Conservation (phyloP, 2,113 vertebrate species). For the Mustela lutreola region DNA sequence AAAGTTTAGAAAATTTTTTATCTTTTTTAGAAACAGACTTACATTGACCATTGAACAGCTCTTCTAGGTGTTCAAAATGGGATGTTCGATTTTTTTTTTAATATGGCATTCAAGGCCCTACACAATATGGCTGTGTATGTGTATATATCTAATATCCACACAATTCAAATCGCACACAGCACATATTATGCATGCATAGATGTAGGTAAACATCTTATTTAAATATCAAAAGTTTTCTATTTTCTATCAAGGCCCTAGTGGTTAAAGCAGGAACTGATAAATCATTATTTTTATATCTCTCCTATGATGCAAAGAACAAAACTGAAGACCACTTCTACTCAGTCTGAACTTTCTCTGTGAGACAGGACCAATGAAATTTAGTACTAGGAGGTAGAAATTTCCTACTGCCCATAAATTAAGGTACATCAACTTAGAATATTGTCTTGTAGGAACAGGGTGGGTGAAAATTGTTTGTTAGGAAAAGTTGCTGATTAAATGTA, state of each 20-base stretch:
- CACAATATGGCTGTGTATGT: not conserved
- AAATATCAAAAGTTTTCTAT: not conserved
- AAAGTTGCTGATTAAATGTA: constrained; percentile 24
- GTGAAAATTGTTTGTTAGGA: not conserved
- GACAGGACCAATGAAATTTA: not conserved
- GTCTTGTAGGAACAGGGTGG: not conserved
- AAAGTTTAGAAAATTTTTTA: not conserved
- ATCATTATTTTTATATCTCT: not conserved
- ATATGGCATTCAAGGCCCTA: not conserved
- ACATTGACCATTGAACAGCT: not conserved
- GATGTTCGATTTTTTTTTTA: not conserved
- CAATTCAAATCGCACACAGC: not conserved
- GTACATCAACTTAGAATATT: not conserved
- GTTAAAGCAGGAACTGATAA: not conserved
- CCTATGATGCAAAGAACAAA: not conserved
- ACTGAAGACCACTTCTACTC: not conserved
- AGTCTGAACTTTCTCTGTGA: not conserved
- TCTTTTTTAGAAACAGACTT: not conserved
- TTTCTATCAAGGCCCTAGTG: not conserved
- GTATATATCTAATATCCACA: not conserved
- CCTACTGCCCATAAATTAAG: not conserved
- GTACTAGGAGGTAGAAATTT: not conserved
- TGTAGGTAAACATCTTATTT: not conserved
- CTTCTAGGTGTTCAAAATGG: not conserved
- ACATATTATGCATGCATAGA: not conserved